Conservation (phyloP, 2,888 invertebrate genomes). For the Zygothrica quintamaculata region DNA sequence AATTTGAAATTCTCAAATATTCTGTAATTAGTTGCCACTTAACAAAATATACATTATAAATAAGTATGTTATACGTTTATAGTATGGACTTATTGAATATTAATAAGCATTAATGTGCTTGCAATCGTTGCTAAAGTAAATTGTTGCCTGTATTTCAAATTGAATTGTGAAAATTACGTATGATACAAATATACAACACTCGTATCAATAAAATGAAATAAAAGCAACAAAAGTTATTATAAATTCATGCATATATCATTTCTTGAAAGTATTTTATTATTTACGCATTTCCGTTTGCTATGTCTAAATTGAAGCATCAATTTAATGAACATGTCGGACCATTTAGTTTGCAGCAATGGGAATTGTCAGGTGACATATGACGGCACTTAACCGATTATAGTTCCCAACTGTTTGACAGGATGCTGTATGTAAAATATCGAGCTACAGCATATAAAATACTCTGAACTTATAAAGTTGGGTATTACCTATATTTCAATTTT, state of each 20-base stretch:
- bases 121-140: slow-evolving; percentile 15
- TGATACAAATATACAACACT: background rate
- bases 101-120: slow-evolving; percentile 50
- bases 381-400: slow-evolving; percentile 60
- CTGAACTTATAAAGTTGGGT: background rate
- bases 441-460: slow-evolving; percentile 9
- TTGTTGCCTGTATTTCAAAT: slow-evolving; percentile 8
- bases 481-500: too few species aligned
- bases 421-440: background rate
- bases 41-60: slow-evolving; percentile 15
- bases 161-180: slow-evolving; percentile 13
- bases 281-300: slow-evolving; percentile 18
- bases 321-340: slow-evolving; percentile 45
- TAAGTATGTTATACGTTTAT: background rate
- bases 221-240: too few species aligned
- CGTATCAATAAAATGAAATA: too few species aligned
- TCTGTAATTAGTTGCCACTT: slow-evolving; percentile 18
- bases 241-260: too few species aligned
- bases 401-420: slow-evolving; percentile 1
- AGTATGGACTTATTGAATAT: slow-evolving; percentile 43
- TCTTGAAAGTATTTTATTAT: too few species aligned
- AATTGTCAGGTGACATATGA: slow-evolving; percentile 57
- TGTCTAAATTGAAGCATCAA: slow-evolving; percentile 50
- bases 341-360: slow-evolving; percentile 18
- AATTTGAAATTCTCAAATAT: background rate